Evolutionary conservation across 2,797 vertebrate genomes (phyloP), one percentile per base, ranked within the genome.

Genomic region (Chrosomus eos): DNA sequence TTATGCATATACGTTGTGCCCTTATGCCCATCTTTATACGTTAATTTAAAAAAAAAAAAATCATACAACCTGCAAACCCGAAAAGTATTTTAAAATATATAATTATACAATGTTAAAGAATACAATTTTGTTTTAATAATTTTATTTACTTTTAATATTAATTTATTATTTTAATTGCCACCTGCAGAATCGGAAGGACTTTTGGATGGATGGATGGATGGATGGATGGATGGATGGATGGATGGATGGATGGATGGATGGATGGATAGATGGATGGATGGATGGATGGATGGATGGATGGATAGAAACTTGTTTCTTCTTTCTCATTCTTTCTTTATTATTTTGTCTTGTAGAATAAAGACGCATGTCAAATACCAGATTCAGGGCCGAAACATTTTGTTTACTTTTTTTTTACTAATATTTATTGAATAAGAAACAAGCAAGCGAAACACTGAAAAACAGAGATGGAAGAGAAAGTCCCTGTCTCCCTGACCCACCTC

Each of bases 401-500:
- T 48, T 5, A 16, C 14, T 48, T 19, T 51, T 51, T 48, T 45
- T 4, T 45, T 4, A 45, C 4, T 5, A 2, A 48, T 48, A 5
- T 16, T 48, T 48, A 5, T 1, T 55, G 21, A 23, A 4, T 58
- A 58, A 75, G 3, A 38, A 53, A 82, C 26, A 23, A 64, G 9
- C 31, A 36, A 31, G 58, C 3, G 31, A 38, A 23, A 33, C 16
- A 75, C 5, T 51, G 43, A 67, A 67, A 53, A 60, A 55, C 19
- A 62, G 18, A 31, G 60, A 53, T 38, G 33, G 18, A 53, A 58
- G 21, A 23, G 68, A 70, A 55, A 33, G 53, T 83, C 74, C 74
- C 55, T 31, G 71, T 60, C 66, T 66, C 75, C 75, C 71, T 82
- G 84, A 85, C 64, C 67, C 70, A 45, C 26, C 82, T 79, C 58